Percentiles rank a stretch among this genome's conserved stretches.
Conservation (phyloP, 2,113 vertebrate genomes). For the Sapayoa aenigma region DNA sequence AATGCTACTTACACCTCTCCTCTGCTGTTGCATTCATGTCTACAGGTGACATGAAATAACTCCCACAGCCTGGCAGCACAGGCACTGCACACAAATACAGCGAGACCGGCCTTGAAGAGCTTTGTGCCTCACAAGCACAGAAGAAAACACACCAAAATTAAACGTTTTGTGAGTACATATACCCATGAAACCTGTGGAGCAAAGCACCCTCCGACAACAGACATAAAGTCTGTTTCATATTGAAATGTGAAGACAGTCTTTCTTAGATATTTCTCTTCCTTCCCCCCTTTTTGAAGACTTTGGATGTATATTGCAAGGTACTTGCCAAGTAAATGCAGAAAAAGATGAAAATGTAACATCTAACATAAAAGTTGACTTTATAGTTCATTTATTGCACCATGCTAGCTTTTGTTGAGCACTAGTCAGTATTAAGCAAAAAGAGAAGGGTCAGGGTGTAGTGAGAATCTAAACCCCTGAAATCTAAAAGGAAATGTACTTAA, state of each 20-base stretch:
- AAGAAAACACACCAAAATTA: not conserved
- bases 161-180: not conserved
- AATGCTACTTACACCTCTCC: not conserved
- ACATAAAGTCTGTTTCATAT: not conserved
- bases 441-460: accelerated
- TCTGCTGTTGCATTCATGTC: not conserved
- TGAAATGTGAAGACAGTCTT: not conserved
- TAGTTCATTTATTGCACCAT: not conserved
- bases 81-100: accelerated
- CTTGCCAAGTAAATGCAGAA: not conserved
- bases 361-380: not conserved
- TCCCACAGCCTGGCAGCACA: not conserved
- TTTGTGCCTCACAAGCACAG: not conserved
- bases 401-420: not conserved
- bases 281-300: not conserved
- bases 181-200: not conserved
- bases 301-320: not conserved
- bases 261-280: not conserved
- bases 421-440: not conserved
- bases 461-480: not conserved
- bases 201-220: not conserved
- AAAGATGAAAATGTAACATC: not conserved
- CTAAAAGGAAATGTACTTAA: not conserved
- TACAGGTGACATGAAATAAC: not conserved
- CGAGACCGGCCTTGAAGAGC: not conserved